Evolutionary conservation across 2,888 invertebrate genomes (phyloP), one percentile per base, ranked within the genome.

Genomic region (Cryptocephalus primarius): DNA sequence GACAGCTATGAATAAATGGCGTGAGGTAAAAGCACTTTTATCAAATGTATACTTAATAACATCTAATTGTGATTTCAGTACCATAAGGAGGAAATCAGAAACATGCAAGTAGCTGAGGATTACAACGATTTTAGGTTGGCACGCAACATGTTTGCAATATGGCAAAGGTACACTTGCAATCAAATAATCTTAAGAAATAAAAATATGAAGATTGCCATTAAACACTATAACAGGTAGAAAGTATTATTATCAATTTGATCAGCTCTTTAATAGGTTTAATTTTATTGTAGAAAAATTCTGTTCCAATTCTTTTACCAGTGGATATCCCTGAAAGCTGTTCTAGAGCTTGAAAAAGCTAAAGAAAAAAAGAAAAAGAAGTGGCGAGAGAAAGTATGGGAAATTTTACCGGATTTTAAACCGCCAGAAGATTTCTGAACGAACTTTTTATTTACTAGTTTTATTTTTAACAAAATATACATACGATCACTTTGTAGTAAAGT

Each of bases 81-180:
- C 48, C 69, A 72, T 46, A 59, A 68, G 44, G 68, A 70, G 39
- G 71, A 67, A 47, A 66, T 72, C 36, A 69, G 77, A 52, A 79
- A 80, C 62, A 71, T 73, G 58, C 81, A 83, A 70, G 83, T 84
- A 1, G 86, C 88, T 3, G 75, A 78, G 46, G 87, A 88, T 64
- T 82, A 82, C 66, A 78, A 79, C 55, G 83, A 85, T 50, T 70
- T 83, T 46, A 54, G 53, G 45, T 47, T 69, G 10, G 57, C 62
- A 50, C 59, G 52, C 32, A 65, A 58, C 46, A 48, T 55, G 39
- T 69, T 70, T 49, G 53, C 56, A 22, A 46, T 55, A n/a, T 69
- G 65, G 64, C 61, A 63, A 45, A 53, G 60, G 40, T 55, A 60
- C 43, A 57, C 59, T 8, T 64, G 61, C 43, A 51, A 49, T 40